Base-by-base conservation (phyloP, 1,140 invertebrate genomes). In the Cherax destructor region DNA sequence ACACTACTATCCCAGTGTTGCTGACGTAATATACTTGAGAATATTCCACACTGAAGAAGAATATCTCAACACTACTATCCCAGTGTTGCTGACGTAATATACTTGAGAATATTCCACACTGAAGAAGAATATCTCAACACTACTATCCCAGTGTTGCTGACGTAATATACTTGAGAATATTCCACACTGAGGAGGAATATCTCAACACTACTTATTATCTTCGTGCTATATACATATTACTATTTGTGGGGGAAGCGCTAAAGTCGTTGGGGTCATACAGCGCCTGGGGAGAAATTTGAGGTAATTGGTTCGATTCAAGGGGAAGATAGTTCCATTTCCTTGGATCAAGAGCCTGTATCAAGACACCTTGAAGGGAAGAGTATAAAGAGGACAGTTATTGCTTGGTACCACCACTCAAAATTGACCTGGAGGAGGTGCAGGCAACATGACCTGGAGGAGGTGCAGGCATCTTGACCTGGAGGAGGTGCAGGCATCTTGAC, bases 61-160 rank as follows among this genome's bases (percentile, higher is more conserved):
- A 3, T 93, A 88, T 89, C 47, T 50, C 21, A 93, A 93, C 69
- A 76, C 83, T 6, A 92, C 83, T 0, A 83, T 93, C 69, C 80
- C 88, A 21, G 89, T 92, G 7, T 78, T 92, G 16, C 52, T 92
- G n/a, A 41, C 24, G 7, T 91, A 50, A 86, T 88, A 30, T 0
- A 87, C 11, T 77, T 91, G 4, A 77, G 88, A 52, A 18, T 83
- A n/a, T 93, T 93, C 59, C 41, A 81, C 4, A 89, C n/a, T 18
- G 89, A 91, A 65, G 78, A 91, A 69, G 92, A 93, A 3, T 93
- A 91, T 89, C 47, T 50, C 24, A 93, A 93, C 69, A 76, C 83
- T 6, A 92, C 83, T 21, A 83, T 93, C 69, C 80, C 88, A 21
- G 89, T 92, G 7, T 78, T 92, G 16, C 52, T 92, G n/a, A 41